Evolutionary conservation across 1,140 invertebrate genomes (phyloP).

Genomic region (Lerema accius): DNA sequence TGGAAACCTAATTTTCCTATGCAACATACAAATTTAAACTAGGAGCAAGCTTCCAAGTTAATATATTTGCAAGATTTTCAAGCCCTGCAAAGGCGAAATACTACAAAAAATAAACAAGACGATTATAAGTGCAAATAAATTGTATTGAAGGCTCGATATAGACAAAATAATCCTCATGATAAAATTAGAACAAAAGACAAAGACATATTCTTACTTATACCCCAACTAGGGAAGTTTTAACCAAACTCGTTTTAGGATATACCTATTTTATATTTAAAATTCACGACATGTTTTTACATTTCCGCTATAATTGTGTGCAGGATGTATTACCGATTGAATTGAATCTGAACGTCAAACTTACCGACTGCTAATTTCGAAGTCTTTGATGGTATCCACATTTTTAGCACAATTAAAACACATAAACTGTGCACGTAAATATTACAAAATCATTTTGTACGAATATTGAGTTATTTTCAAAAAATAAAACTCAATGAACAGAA

Average conservation of each 20-base stretch:
- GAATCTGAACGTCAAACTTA: constrained; percentile 66
- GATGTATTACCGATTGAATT: constrained; percentile 70
- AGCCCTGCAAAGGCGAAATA: too few species aligned
- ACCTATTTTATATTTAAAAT: constrained; percentile 50
- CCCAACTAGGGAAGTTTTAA: constrained; percentile 15
- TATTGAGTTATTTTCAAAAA: constrained; percentile 27
- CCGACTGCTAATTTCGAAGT: constrained; percentile 71
- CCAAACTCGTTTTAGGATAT: constrained; percentile 11
- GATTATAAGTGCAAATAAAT: not conserved
- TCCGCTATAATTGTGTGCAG: constrained; percentile 73
- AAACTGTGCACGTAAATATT: constrained; percentile 24
- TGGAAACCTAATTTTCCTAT: too few species aligned
- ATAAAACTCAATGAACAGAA: constrained; percentile 37
- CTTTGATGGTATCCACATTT: constrained; percentile 76
- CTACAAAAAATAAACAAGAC: not conserved
- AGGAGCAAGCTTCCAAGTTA: too few species aligned
- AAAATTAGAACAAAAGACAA: not conserved
- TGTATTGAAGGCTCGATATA: not conserved
- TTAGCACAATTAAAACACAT: constrained; percentile 33
- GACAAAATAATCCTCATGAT: not conserved
- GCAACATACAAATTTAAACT: too few species aligned
- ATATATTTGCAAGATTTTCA: too few species aligned
- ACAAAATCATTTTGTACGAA: constrained; percentile 39
- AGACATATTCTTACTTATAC: not conserved
- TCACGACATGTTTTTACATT: constrained; percentile 70